phyloP scores from a whole-genome alignment of 2,113 vertebrate species.

The Phyllostomus discolor region DNA sequence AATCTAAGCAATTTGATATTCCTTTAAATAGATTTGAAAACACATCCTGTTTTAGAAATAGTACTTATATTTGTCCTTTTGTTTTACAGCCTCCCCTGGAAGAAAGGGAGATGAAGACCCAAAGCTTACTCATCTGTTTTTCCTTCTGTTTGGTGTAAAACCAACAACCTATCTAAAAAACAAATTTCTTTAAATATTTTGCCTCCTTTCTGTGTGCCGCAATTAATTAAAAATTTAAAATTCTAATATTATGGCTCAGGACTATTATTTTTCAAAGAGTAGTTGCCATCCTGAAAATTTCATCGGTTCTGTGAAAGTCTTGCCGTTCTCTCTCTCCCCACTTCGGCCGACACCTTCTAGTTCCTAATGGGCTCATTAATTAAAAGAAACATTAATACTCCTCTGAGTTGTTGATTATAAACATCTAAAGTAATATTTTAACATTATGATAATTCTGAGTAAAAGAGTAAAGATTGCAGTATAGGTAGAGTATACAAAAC shows the following conservation, averaged over 20 bases:
- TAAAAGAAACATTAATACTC: background rate
- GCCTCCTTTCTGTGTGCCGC: conserved; percentile 8
- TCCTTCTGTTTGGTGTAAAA: conserved; percentile 37
- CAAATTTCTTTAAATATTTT: conserved; percentile 40
- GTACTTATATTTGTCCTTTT: background rate
- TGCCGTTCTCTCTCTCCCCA: background rate
- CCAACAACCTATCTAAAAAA: background rate
- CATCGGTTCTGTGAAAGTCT: background rate
- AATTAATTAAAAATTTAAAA: conserved; percentile 64
- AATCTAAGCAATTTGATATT: background rate
- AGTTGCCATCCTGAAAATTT: background rate
- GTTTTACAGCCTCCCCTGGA: conserved; percentile 36
- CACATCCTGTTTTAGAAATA: background rate
- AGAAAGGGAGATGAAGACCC: background rate
- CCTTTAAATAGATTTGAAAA: background rate
- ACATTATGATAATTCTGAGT: background rate
- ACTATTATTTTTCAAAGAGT: conserved; percentile 24
- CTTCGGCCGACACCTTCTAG: background rate
- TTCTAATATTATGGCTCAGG: background rate
- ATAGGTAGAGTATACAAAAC: background rate
- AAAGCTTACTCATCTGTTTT: conserved; percentile 24
- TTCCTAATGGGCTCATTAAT: background rate
- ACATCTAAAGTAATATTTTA: background rate
- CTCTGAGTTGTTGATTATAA: background rate
- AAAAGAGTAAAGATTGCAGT: background rate